A percentile compares a stretch with the other conserved stretches of the same genome.
phyloP scores from a whole-genome alignment of 2,888 invertebrate species.

The Masnerella sp. region DNA sequence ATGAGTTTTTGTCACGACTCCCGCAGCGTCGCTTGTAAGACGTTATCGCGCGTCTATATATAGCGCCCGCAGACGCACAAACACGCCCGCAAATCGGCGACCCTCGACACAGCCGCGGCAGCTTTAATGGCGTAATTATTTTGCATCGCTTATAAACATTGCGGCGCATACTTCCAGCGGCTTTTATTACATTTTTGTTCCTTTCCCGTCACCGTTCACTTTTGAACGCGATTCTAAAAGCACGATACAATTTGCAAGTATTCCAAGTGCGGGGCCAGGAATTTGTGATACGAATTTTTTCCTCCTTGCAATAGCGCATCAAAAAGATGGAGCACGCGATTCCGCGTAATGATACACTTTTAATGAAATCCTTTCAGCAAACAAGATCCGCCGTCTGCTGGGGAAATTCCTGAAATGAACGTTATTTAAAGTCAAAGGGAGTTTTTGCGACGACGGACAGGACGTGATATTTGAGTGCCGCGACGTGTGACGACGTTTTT shows the following conservation, averaged over 20 bases:
- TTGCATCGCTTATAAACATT: conserved; percentile 41
- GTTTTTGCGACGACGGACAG: conserved; percentile 29
- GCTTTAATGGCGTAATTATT: conserved; percentile 46
- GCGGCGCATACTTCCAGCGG: conserved; percentile 14
- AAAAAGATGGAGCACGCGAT: conserved; percentile 35
- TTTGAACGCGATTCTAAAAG: conserved; percentile 26
- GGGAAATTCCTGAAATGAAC: conserved; percentile 36
- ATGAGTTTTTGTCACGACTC: conserved; percentile 73
- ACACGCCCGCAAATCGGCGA: conserved; percentile 1
- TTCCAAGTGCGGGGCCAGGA: conserved; percentile 16
- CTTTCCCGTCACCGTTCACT: conserved; percentile 32
- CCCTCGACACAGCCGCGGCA: conserved; percentile 38
- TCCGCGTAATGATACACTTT: conserved; percentile 44
- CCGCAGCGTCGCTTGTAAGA: conserved; percentile 62
- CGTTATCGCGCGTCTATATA: conserved; percentile 22
- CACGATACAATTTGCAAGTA: conserved; percentile 25
- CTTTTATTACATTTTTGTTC: conserved; percentile 42
- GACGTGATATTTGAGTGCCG: conserved; percentile 36
- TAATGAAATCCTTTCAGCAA: conserved; percentile 50
- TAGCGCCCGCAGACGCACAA: not conserved
- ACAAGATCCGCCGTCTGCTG: conserved; percentile 29
- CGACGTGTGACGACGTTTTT: conserved; percentile 31
- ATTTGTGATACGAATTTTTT: conserved; percentile 30
- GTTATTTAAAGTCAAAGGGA: conserved; percentile 44
- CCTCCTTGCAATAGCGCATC: conserved; percentile 31